Evolutionary conservation across 2,888 invertebrate species (phyloP).

Genomic region (Dilophus febrilis): DNA sequence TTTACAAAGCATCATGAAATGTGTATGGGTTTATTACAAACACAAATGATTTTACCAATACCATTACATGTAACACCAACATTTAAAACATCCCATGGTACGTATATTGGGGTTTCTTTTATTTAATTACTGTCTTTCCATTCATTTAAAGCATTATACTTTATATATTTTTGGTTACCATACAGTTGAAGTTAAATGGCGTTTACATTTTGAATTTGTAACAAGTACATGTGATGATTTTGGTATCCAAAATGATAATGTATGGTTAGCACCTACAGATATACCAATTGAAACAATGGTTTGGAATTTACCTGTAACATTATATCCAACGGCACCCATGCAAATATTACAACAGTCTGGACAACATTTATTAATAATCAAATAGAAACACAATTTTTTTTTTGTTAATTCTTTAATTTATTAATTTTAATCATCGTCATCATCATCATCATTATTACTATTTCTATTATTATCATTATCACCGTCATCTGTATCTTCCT

Average conservation of each 20-base stretch:
- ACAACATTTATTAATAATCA: slow-evolving; percentile 8
- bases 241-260: slow-evolving; percentile 36
- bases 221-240: slow-evolving; percentile 55
- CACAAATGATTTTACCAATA: slow-evolving; percentile 81
- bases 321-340: slow-evolving; percentile 79
- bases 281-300: slow-evolving; percentile 95
- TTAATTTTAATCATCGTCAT: neutral
- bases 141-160: neutral
- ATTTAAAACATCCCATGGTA: slow-evolving; percentile 80
- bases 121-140: neutral
- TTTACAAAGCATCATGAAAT: slow-evolving; percentile 87
- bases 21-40: slow-evolving; percentile 71
- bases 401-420: too few species aligned
- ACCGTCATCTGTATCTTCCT: slow-evolving; percentile 39
- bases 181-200: slow-evolving; percentile 77
- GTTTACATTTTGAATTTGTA: slow-evolving; percentile 95
- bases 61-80: slow-evolving; percentile 90
- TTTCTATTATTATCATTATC: slow-evolving; percentile 13
- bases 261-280: slow-evolving; percentile 71
- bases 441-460: slow-evolving; percentile 9
- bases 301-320: slow-evolving; percentile 90
- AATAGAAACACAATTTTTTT: slow-evolving; percentile 5
- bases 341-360: slow-evolving; percentile 50
- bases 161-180: slow-evolving; percentile 15
- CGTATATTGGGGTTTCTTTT: slow-evolving; percentile 6